Conservation (phyloP, 2,888 invertebrate species). For the Nephrotoma appendiculata region DNA sequence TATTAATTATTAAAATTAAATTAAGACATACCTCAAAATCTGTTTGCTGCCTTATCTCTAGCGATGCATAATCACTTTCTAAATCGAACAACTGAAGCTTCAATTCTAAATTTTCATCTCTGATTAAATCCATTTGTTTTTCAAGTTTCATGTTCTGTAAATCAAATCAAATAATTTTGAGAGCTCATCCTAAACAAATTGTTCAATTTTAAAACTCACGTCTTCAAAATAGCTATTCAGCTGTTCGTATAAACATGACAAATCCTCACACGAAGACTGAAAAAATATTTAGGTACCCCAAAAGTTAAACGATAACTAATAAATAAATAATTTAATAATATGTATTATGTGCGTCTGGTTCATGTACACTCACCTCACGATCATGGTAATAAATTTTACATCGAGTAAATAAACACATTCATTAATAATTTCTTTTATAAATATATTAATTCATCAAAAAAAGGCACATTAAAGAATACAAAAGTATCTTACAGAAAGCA, state of each 20-base stretch:
- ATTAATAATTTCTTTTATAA: neutral
- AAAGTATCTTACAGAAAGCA: neutral
- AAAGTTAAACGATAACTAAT: neutral
- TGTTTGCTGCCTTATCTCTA: neutral
- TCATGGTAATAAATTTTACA: neutral
- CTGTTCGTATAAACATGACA: neutral
- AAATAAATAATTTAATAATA: neutral
- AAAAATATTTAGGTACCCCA: neutral
- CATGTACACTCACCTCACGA: neutral
- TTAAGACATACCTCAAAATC: neutral
- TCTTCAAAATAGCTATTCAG: neutral
- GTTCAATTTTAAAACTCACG: neutral
- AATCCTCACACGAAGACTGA: neutral
- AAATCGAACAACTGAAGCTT: neutral
- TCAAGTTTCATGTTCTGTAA: neutral
- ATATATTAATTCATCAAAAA: neutral
- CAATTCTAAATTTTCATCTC: conserved; percentile 1
- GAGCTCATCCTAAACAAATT: neutral
- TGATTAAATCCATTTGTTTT: neutral
- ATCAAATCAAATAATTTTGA: neutral
- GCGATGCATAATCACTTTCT: neutral
- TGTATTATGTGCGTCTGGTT: neutral
- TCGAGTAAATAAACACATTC: neutral
- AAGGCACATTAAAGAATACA: neutral
- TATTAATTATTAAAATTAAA: neutral